phyloP scores from a whole-genome alignment of 2,113 vertebrate species.

The Orthonyx spaldingii region DNA sequence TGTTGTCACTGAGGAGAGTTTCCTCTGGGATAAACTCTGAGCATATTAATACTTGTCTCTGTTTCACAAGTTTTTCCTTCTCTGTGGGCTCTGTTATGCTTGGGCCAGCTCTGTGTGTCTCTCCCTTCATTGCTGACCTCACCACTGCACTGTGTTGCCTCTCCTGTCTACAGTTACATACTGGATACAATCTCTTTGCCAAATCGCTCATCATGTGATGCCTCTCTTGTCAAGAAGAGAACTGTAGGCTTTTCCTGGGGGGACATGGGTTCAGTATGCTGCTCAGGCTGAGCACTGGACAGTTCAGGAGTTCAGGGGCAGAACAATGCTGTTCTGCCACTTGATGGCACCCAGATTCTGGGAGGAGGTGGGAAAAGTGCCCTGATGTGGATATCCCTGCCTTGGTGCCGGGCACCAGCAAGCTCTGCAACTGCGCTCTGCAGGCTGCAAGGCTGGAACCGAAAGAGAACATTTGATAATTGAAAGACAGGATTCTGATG shows the following conservation, averaged over 20 bases:
- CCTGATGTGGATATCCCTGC: background rate
- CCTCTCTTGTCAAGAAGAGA: background rate
- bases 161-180: background rate
- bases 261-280: fast-evolving
- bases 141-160: background rate
- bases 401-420: background rate
- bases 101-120: background rate
- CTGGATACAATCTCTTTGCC: background rate
- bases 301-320: background rate
- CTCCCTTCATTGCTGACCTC: background rate
- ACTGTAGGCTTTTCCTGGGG: background rate
- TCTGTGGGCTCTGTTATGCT: fast-evolving
- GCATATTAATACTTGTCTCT: background rate
- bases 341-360: background rate
- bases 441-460: background rate
- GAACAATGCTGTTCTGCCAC: background rate
- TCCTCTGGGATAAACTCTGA: background rate
- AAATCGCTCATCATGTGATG: background rate
- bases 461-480: background rate
- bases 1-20: background rate
- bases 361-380: background rate
- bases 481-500: background rate
- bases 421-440: background rate
- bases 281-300: fast-evolving
- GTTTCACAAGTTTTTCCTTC: background rate